A percentile compares a stretch with the other conserved stretches of the same genome.
Conservation (phyloP, 2,113 vertebrate genomes). For the Amia ocellicauda region DNA sequence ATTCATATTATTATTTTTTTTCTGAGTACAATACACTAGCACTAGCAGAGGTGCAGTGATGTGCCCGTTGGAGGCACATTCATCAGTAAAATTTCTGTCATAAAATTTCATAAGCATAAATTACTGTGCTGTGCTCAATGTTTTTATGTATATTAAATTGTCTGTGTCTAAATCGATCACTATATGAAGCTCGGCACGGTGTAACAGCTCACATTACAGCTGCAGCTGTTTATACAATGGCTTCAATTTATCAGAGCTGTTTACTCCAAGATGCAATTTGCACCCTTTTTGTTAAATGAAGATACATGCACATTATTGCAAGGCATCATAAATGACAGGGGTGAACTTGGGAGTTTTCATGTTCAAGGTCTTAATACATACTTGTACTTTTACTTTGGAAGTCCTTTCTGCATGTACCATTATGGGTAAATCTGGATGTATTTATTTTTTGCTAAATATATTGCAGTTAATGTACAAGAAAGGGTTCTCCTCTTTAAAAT, state of each 20-base stretch:
- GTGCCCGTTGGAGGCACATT: conserved; percentile 10
- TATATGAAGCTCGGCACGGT: conserved; percentile 23
- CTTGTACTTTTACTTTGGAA: too few relatives aligned
- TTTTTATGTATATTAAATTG: conserved; percentile 46
- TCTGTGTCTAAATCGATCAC: conserved; percentile 47
- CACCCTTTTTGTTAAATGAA: conserved; percentile 45
- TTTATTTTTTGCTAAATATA: too few relatives aligned
- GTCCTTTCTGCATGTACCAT: too few relatives aligned
- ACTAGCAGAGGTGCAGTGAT: background rate
- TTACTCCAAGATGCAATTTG: conserved; percentile 45
- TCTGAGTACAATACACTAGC: background rate
- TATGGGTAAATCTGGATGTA: too few relatives aligned
- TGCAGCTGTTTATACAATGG: conserved; percentile 44
- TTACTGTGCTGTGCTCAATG: conserved; percentile 33
- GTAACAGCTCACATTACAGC: conserved; percentile 30
- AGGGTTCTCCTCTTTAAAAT: too few relatives aligned
- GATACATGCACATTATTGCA: conserved; percentile 34
- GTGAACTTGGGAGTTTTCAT: background rate
- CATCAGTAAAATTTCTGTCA: conserved; percentile 30
- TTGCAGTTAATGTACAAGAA: too few relatives aligned
- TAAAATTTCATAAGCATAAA: conserved; percentile 45
- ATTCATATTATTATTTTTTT: conserved; percentile 3
- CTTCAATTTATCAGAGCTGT: conserved; percentile 51
- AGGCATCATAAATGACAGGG: conserved; percentile 18
- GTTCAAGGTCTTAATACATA: background rate